Percentiles rank a stretch among this genome's conserved stretches.
Conservation (phyloP, 2,797 vertebrate species). For the Rachycentron canadum region DNA sequence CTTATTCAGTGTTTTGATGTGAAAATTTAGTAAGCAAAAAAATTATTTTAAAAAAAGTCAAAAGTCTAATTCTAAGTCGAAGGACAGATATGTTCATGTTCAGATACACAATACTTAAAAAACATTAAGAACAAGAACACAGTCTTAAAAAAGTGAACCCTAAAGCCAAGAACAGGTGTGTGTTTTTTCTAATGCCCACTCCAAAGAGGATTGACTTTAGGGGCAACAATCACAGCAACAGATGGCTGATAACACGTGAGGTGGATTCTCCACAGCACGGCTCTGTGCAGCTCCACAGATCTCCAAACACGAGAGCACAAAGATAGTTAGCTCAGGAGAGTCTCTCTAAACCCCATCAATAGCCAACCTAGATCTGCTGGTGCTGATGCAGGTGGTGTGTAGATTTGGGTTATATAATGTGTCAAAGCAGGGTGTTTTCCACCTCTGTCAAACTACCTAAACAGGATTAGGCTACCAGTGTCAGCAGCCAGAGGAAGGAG, state of each 20-base stretch:
- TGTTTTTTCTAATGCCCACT: background rate
- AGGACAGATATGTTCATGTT: background rate
- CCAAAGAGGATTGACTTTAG: constrained; percentile 56
- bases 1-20: background rate
- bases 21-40: background rate
- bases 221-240: constrained; percentile 37
- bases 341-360: background rate
- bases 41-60: background rate
- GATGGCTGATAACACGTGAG: constrained; percentile 42
- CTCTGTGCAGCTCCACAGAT: constrained; percentile 15
- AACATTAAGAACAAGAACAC: background rate
- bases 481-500: constrained; percentile 11
- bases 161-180: constrained; percentile 30
- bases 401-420: constrained; percentile 26
- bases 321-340: background rate
- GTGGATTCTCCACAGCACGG: background rate
- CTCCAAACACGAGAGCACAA: constrained; percentile 9
- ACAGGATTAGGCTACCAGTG: constrained; percentile 48
- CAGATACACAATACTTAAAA: background rate
- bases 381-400: constrained; percentile 14
- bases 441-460: constrained; percentile 12
- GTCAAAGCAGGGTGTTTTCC: background rate
- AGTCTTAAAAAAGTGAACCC: background rate
- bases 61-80: background rate
- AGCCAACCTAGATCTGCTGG: background rate